Base-by-base conservation (phyloP, 1,140 invertebrate species). In the Musca domestica region DNA sequence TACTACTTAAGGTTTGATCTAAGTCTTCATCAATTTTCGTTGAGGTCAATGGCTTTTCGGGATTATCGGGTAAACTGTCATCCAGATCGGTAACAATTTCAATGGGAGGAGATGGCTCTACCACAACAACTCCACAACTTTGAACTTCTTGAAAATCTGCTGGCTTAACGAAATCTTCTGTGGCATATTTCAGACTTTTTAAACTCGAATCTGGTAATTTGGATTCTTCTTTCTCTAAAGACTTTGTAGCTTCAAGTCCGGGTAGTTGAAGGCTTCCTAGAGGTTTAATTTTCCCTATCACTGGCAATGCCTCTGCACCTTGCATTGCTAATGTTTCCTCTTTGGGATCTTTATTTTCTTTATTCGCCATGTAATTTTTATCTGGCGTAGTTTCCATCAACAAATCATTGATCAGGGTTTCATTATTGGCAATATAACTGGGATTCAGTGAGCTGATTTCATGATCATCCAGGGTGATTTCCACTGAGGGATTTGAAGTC, bases 401-500 rank as follows among this genome's bases (percentile, higher is more conserved):
- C 12, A 71, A 17, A 5, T 46, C 52, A 64, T 71, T 67, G 10
- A 71, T 46, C 20, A 69, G 19, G n/a, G 64, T 48, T 25, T 68
- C 58, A 54, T 68, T 71, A 12, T 70, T 30, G 9, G 51, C 10
- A 67, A 41, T 30, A 51, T 66, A 67, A 30, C 65, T 69, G 1
- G 67, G 67, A 67, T 69, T 69, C 9, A 71, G 22, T 9, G 71
- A 68, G 19, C 66, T 72, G 30, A 70, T 30, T 54, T 81, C 74
- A 4, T 73, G 69, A 0, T 71, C 68, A 20, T 78, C 76, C n/a
- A 78, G 75, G 0, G 75, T 78, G 12, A 76, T 71, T 52, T 80
- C 78, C 6, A 80, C 70, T 0, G 78, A 80, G 41, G 76, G 73
- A 63, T 80, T 80, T 7, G 74, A 73, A 19, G 74, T 76, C 1